Base-by-base conservation (phyloP, 2,113 vertebrate genomes). In the Coptodon bakossiorum region DNA sequence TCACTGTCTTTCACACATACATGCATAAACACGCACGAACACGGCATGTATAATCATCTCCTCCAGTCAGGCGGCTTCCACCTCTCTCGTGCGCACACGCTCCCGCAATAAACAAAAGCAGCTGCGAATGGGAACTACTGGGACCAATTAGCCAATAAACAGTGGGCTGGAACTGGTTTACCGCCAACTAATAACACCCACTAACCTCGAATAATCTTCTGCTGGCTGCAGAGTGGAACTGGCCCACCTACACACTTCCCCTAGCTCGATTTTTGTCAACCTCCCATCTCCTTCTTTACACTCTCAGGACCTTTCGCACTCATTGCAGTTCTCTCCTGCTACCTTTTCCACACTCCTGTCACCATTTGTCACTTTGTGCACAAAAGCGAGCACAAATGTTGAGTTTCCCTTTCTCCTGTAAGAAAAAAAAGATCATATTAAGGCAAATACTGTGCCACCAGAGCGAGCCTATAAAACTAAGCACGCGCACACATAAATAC, bases 111-210 rank as follows among this genome's bases (percentile, higher is more conserved):
- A 91, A 91, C 82, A 95, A 81, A 86, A 88, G 88, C 86, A 90
- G 89, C 90, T 87, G 92, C 54, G 81, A 89, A 73, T 61, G 19
- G 6, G 78, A 91, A 83, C 92, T 90, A 83, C 85, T 90, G 93
- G 93, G 91, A 93, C 90, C 90, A 92, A 94, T 94, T 94, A 93
- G 81, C 83, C 57, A 50, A 63, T 82, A 92, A 94, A 90, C 86
- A 84, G 76, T 82, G 82, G 84, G 82, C 81, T 81, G 89, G 86
- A 92, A 48, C 89, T 81, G 84, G 80, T 94, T 92, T 85, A 91
- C 68, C 82, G 12, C 88, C 83, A 81, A 81, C 89, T 90, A 91
- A 92, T 93, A 89, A 90, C 84, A 48, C 66, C 63, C 73, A 84
- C 84, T 90, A 82, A 92, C 86, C 89, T 88, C 68, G 1, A 83